Percentiles rank a stretch among this genome's conserved stretches.
Conservation (phyloP, 2,797 vertebrate species). For the Pseudomugil gertrudae region DNA sequence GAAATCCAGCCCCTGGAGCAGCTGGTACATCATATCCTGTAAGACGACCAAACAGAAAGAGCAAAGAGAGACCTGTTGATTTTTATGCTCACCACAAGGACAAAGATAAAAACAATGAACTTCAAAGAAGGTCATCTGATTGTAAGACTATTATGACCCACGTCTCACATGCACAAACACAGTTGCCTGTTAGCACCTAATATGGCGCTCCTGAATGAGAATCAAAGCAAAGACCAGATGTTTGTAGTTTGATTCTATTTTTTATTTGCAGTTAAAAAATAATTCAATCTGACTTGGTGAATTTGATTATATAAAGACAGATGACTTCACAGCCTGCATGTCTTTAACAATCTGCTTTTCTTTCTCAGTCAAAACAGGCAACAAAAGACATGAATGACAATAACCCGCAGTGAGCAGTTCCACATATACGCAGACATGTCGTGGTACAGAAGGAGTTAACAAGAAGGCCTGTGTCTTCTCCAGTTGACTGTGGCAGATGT, state of each 20-base stretch:
- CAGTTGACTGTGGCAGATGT: conserved; percentile 85
- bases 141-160: background rate
- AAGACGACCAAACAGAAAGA: conserved; percentile 27
- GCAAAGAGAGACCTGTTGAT: conserved; percentile 10
- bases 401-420: conserved; percentile 22
- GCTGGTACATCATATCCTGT: conserved; percentile 99
- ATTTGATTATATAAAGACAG: background rate
- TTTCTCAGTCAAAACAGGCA: conserved; percentile 15
- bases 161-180: background rate
- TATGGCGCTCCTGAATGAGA: background rate
- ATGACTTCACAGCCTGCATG: conserved; percentile 14
- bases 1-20: conserved; percentile 97
- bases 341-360: conserved; percentile 22
- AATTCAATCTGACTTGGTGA: conserved; percentile 9
- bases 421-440: conserved; percentile 38
- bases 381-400: conserved; percentile 44
- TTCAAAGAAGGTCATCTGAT: background rate
- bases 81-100: background rate
- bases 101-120: background rate
- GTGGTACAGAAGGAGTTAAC: conserved; percentile 62
- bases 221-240: background rate
- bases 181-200: background rate
- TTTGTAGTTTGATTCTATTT: background rate
- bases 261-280: background rate
- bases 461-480: conserved; percentile 69